These are phyloP conservation scores for Ctenochaetus hawaiiensis DNA, from an alignment of 2,797 vertebrate species.

Conservation along the genomic window DNA sequence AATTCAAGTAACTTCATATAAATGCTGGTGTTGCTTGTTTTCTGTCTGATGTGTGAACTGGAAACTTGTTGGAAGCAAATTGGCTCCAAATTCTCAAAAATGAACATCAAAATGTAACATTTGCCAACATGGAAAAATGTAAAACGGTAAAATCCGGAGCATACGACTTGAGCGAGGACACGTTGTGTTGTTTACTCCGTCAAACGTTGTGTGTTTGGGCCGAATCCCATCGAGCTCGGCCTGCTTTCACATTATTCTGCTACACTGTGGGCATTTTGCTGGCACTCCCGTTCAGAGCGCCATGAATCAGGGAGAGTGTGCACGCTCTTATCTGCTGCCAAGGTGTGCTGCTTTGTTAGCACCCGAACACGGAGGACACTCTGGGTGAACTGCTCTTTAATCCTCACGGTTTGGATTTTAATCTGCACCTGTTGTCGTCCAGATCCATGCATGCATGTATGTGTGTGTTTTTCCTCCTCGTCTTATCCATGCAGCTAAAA, in stretches of 20 bases:
- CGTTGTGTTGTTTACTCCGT: not conserved
- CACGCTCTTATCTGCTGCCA: not conserved
- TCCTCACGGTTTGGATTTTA: not conserved
- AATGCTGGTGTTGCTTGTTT: too few species aligned
- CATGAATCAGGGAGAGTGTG: slow-evolving; percentile 2
- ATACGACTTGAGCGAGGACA: too few species aligned
- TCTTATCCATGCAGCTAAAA: not conserved
- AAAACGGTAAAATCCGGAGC: too few species aligned
- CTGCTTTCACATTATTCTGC: not conserved
- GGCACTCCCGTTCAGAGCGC: not conserved
- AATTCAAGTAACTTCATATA: too few species aligned
- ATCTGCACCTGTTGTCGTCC: slow-evolving; percentile 1
- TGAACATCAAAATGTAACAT: too few species aligned
- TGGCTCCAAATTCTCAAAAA: too few species aligned
- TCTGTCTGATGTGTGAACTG: too few species aligned
- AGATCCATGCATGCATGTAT: not conserved
- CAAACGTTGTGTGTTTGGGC: too few species aligned
- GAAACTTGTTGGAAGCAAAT: too few species aligned
- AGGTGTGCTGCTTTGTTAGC: not conserved
- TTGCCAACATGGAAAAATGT: too few species aligned
- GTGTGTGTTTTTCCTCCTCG: not conserved
- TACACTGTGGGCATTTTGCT: not conserved
- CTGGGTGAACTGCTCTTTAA: not conserved
- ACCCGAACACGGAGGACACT: not conserved
- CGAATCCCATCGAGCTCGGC: not conserved